These are phyloP conservation scores for Clamator glandarius DNA, from an alignment of 2,797 vertebrate species.

Conservation along the genomic window DNA sequence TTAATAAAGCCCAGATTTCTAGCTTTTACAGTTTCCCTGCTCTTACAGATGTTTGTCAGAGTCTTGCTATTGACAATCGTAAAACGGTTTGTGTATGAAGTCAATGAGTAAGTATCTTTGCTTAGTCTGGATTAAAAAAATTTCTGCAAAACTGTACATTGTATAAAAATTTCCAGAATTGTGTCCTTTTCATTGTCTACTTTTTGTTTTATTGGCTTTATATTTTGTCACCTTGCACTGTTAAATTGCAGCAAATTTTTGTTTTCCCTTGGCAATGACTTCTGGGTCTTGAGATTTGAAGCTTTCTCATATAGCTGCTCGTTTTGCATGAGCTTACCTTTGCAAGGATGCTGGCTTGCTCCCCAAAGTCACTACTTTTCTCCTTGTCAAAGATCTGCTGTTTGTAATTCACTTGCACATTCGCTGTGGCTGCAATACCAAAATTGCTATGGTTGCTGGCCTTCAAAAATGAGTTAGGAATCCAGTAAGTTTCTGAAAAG, in stretches of 20 bases:
- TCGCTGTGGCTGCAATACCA: constrained; percentile 77
- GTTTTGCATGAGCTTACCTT: constrained; percentile 80
- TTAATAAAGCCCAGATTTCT: constrained; percentile 53
- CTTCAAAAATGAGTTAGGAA: constrained; percentile 62
- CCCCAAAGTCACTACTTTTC: constrained; percentile 61
- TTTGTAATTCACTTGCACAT: constrained; percentile 74
- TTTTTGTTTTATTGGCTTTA: constrained; percentile 46
- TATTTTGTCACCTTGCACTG: constrained; percentile 48
- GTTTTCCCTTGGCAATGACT: constrained; percentile 67
- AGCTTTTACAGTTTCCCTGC: constrained; percentile 69
- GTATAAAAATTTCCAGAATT: constrained; percentile 55
- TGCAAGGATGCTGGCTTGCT: constrained; percentile 73
- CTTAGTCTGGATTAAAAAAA: constrained; percentile 28
- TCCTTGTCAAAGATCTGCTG: constrained; percentile 67
- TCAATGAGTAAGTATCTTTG: constrained; percentile 60
- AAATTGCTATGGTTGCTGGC: constrained; percentile 72
- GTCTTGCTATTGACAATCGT: constrained; percentile 67
- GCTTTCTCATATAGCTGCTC: constrained; percentile 74
- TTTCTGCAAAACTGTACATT: constrained; percentile 43
- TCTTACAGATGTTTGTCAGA: constrained; percentile 68
- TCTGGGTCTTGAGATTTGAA: constrained; percentile 60
- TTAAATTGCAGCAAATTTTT: constrained; percentile 58
- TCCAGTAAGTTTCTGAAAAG: constrained; percentile 55
- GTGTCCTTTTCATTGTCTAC: constrained; percentile 37
- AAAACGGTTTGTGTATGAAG: constrained; percentile 63